phyloP scores from a whole-genome alignment of 1,140 invertebrate genomes.

The Cherax destructor region DNA sequence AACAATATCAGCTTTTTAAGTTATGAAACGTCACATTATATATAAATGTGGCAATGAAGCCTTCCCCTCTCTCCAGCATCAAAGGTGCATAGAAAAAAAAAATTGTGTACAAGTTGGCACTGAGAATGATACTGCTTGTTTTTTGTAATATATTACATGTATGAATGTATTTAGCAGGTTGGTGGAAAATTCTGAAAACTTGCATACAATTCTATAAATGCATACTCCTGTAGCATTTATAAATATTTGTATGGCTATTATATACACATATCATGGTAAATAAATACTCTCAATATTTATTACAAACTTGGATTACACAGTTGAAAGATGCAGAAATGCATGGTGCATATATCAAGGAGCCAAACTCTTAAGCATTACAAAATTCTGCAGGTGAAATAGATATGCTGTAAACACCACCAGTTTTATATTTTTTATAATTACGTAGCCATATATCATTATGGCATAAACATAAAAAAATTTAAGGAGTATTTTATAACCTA shows the following conservation, averaged over 20 bases:
- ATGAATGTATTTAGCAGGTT: neutral
- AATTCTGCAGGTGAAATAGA: too few relatives aligned
- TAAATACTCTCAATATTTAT: neutral
- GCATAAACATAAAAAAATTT: too few relatives aligned
- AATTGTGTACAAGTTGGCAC: constrained; percentile 39
- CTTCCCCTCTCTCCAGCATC: constrained; percentile 24
- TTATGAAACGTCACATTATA: constrained; percentile 28
- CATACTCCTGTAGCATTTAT: neutral
- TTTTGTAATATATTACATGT: neutral
- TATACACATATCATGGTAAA: too few relatives aligned
- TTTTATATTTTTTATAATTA: too few relatives aligned
- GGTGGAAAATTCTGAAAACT: neutral
- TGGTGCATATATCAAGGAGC: too few relatives aligned
- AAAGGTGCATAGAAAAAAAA: constrained; percentile 13
- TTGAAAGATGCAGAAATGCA: too few relatives aligned
- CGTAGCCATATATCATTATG: too few relatives aligned
- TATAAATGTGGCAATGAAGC: constrained; percentile 8
- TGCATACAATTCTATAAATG: neutral
- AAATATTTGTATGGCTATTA: neutral
- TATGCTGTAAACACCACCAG: too few relatives aligned
- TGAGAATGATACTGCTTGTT: constrained; percentile 48
- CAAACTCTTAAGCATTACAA: too few relatives aligned
- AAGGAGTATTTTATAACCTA: neutral
- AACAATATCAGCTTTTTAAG: constrained; percentile 19
- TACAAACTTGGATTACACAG: neutral